Conservation (phyloP, 2,113 vertebrate genomes). For the Phaetusa simplex region DNA sequence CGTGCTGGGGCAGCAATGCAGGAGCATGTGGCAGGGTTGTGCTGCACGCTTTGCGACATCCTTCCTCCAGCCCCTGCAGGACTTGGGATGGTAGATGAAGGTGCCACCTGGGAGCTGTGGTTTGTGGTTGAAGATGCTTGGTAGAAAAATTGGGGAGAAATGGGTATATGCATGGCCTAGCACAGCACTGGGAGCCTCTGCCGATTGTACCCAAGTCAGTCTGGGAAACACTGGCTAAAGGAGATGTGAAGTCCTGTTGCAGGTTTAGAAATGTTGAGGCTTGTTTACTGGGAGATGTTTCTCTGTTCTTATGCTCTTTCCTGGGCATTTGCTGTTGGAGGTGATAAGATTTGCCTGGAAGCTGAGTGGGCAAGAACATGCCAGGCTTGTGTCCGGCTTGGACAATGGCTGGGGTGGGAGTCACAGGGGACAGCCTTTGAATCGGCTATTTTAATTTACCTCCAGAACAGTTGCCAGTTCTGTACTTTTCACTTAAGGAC, state of each 20-base stretch:
- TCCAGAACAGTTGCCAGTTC: neutral
- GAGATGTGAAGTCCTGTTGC: neutral
- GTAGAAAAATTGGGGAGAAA: neutral
- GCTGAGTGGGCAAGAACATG: neutral
- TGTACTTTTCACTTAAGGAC: neutral
- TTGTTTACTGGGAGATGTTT: neutral
- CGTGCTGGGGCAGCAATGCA: neutral
- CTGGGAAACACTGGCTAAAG: neutral
- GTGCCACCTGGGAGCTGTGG: neutral
- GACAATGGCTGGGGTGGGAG: neutral
- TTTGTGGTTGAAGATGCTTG: neutral
- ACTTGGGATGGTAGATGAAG: neutral
- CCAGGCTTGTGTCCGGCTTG: neutral
- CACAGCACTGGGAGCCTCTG: neutral
- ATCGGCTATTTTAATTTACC: neutral
- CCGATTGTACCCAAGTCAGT: neutral
- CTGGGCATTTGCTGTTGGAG: neutral
- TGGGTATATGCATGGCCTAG: accelerated
- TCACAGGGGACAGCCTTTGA: neutral
- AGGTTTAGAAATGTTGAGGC: neutral
- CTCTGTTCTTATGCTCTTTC: neutral
- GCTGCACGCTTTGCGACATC: accelerated
- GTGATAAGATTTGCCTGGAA: neutral
- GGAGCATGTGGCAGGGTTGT: neutral
- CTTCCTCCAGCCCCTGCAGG: neutral